A percentile compares a stretch with the other conserved stretches of the same genome.
These are phyloP conservation scores for Pseudorhiza aurosa DNA, from an alignment of 30 jellyfish, hydroid and myxozoan genomes.

Conservation along the genomic window DNA sequence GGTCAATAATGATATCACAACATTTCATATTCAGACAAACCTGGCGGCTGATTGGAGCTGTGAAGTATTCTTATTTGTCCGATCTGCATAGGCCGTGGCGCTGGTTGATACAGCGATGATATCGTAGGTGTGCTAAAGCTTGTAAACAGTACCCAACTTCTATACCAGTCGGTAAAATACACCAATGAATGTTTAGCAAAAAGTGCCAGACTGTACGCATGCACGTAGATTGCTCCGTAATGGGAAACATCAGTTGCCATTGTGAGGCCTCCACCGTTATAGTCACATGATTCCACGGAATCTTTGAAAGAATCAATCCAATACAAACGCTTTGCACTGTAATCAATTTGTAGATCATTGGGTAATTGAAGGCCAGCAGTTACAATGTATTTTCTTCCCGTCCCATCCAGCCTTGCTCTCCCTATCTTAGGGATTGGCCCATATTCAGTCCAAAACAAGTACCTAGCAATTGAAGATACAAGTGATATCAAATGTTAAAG, in stretches of 20 bases:
- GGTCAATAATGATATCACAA: too few species aligned
- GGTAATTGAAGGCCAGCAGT: slow-evolving; percentile 44
- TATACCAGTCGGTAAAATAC: slow-evolving; percentile 80
- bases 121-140: not conserved
- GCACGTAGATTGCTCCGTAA: slow-evolving; percentile 24
- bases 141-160: slow-evolving; percentile 38
- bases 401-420: slow-evolving; percentile 80
- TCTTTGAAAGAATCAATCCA: slow-evolving; percentile 91
- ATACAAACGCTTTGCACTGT: slow-evolving; percentile 52
- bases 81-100: slow-evolving; percentile 6
- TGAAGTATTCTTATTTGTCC: slow-evolving; percentile 77
- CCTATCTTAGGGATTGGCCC: slow-evolving; percentile 81
- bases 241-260: slow-evolving; percentile 26
- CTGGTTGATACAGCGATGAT: not conserved
- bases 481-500: too few species aligned
- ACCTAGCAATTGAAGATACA: slow-evolving; percentile 42
- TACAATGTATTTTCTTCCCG: slow-evolving; percentile 60
- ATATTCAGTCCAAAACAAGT: slow-evolving; percentile 83
- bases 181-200: slow-evolving; percentile 41
- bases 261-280: slow-evolving; percentile 57
- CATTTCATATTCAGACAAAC: too few species aligned
- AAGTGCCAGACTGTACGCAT: slow-evolving; percentile 74
- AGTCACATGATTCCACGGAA: slow-evolving; percentile 66
- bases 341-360: slow-evolving; percentile 84
- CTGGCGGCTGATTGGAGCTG: slow-evolving; percentile 48